Evolutionary conservation across 1,140 invertebrate species (phyloP), one percentile per base, ranked within the genome.

Genomic region (Drosophila pachea): DNA sequence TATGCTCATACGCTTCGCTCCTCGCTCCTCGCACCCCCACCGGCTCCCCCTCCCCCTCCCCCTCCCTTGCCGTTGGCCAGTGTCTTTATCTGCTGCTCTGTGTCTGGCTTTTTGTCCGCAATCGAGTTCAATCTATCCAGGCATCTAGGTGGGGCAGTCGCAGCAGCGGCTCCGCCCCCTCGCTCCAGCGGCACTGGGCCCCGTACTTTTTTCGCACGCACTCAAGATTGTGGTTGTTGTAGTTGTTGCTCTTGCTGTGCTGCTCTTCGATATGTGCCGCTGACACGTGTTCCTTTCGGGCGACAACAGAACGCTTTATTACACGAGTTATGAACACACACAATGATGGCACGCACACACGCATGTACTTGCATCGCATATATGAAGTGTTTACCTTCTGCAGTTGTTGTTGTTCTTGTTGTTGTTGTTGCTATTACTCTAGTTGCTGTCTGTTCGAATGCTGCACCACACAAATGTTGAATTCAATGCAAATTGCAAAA

Each of bases 271-370:
- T 74, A 65, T 65, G 68, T 69, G 78, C 73, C 76, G 76, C 69
- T 72, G 76, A 86, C 82, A 86, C 83, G 77, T 82, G 83, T 86
- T 76, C 78, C 69, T 63, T 77, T 76, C 68, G 65, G 66, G 77
- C 77, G 84, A 50, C 74, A 72, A 75, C 69, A 68, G 68, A 74
- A 68, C 72, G 73, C 73, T 74, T 74, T 74, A 72, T 74, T 74
- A 74, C 73, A 74, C 68, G 63, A 74, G 68, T 72, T 74, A 72
- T 74, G 68, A 61, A 63, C 63, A 74, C 42, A 60, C 33, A 22
- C 22, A n/a, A n/a, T n/a, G n/a, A n/a, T n/a, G n/a, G n/a, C n/a
- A n/a, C n/a, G n/a, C n/a, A n/a, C n/a, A n/a, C n/a, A n/a, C n/a
- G n/a, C n/a, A n/a, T n/a, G n/a, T 49, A 50, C 55, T 50, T 66